Conservation (phyloP, 2,797 vertebrate species). For the Danio kyathit region DNA sequence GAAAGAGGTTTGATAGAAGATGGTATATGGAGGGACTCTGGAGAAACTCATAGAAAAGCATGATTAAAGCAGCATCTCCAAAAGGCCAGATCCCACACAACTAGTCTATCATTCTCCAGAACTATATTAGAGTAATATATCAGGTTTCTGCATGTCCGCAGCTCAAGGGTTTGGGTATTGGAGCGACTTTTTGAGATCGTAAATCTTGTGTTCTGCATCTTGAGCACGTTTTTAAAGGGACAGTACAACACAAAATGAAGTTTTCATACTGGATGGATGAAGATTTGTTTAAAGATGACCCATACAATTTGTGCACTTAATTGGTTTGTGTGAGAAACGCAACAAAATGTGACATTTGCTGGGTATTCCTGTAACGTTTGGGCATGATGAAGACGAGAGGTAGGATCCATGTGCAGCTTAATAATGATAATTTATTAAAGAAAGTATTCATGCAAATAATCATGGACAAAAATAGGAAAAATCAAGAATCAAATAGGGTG, state of each 20-base stretch:
- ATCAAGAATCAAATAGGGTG: no score
- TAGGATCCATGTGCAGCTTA: no score
- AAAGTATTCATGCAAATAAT: no score
- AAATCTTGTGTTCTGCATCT: not conserved
- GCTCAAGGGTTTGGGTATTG: not conserved
- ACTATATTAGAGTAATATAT: slow-evolving; percentile 1
- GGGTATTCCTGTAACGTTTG: no score
- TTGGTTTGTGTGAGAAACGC: no score
- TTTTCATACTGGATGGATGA: not conserved
- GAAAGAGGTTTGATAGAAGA: not conserved
- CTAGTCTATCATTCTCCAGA: not conserved
- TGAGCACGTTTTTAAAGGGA: not conserved
- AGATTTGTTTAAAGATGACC: not conserved
- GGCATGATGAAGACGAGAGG: no score
- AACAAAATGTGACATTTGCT: no score
- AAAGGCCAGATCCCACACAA: not conserved
- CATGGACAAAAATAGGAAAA: no score
- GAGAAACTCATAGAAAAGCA: not conserved
- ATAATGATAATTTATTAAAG: no score
- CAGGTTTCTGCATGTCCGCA: not conserved
- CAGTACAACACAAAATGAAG: not conserved
- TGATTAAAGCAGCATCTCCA: not conserved
- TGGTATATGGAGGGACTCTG: not conserved
- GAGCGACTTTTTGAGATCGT: not conserved
- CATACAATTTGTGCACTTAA: not conserved